Conservation (phyloP, 2,888 invertebrate genomes). For the Ichneumon xanthorius region DNA sequence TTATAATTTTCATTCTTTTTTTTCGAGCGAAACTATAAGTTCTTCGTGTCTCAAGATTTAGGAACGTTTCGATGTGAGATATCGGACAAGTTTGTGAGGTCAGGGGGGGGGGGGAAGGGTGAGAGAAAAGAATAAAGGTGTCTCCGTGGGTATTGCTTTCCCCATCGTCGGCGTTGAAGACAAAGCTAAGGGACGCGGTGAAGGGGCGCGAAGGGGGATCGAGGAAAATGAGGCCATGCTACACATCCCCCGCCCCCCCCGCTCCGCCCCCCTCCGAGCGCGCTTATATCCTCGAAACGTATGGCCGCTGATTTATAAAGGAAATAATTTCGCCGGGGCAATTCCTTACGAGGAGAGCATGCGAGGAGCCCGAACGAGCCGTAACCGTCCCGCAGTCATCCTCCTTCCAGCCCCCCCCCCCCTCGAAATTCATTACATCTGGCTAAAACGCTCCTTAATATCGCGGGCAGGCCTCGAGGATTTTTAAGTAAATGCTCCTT, state of each 20-base stretch:
- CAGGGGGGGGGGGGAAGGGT: neutral
- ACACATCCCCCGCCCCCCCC: slow-evolving; percentile 41
- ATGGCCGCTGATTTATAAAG: slow-evolving; percentile 83
- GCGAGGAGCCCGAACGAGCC: slow-evolving; percentile 52
- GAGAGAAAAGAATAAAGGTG: slow-evolving; percentile 35
- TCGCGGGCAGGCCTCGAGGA: slow-evolving; percentile 66
- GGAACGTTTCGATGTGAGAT: slow-evolving; percentile 24
- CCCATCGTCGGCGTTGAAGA: slow-evolving; percentile 48
- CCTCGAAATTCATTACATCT: slow-evolving; percentile 78
- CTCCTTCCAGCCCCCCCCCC: slow-evolving; percentile 47
- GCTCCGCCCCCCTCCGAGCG: too few relatives aligned
- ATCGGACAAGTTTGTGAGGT: slow-evolving; percentile 17
- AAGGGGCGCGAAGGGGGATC: slow-evolving; percentile 11
- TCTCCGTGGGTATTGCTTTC: slow-evolving; percentile 56
- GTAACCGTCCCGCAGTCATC: slow-evolving; percentile 48
- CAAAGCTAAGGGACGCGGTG: slow-evolving; percentile 33
- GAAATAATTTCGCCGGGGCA: slow-evolving; percentile 81
- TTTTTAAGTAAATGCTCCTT: slow-evolving; percentile 61
- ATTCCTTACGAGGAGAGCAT: slow-evolving; percentile 77
- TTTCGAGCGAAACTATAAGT: slow-evolving; percentile 19
- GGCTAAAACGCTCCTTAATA: slow-evolving; percentile 77
- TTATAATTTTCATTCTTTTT: neutral
- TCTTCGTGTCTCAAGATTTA: slow-evolving; percentile 45
- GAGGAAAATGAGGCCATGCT: slow-evolving; percentile 63
- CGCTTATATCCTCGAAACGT: slow-evolving; percentile 73